Conservation (phyloP, 2,888 invertebrate genomes). For the Tetragonula carbonaria region DNA sequence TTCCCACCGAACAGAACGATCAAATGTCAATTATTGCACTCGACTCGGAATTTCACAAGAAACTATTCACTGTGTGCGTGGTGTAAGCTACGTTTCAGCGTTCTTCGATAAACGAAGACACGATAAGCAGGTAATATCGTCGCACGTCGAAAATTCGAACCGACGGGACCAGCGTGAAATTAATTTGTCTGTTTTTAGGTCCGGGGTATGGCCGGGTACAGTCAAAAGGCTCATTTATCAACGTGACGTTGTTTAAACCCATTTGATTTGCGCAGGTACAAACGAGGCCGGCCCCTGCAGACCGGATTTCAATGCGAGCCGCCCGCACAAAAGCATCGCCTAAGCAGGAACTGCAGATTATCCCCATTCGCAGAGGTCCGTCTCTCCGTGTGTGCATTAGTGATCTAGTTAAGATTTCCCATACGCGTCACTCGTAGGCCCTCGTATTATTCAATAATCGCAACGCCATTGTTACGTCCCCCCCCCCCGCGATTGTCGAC, state of each 20-base stretch:
- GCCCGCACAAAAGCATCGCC: constrained; percentile 56
- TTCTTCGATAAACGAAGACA: not conserved
- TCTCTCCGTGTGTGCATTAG: constrained; percentile 29
- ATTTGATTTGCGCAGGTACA: constrained; percentile 61
- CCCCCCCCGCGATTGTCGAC: not conserved
- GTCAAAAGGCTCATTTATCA: constrained; percentile 60
- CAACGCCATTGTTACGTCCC: constrained; percentile 9
- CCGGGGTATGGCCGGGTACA: constrained; percentile 7
- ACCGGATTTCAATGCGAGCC: constrained; percentile 51
- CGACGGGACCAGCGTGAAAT: constrained; percentile 25
- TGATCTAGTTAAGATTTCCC: constrained; percentile 56
- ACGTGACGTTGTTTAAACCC: constrained; percentile 59
- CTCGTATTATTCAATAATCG: constrained; percentile 32
- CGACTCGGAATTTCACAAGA: constrained; percentile 24
- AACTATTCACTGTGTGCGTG: constrained; percentile 2
- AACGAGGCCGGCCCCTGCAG: constrained; percentile 33
- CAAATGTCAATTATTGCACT: constrained; percentile 36
- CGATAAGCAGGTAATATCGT: not conserved
- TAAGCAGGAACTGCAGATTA: constrained; percentile 64
- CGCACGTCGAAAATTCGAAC: constrained; percentile 22
- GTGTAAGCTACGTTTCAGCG: constrained; percentile 11
- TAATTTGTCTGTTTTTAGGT: constrained; percentile 57
- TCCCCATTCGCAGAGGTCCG: constrained; percentile 44
- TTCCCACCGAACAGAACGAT: not conserved
- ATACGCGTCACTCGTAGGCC: constrained; percentile 5